Evolutionary conservation across 2,888 invertebrate species (phyloP).

Genomic region (Nasonovia ribisnigri): DNA sequence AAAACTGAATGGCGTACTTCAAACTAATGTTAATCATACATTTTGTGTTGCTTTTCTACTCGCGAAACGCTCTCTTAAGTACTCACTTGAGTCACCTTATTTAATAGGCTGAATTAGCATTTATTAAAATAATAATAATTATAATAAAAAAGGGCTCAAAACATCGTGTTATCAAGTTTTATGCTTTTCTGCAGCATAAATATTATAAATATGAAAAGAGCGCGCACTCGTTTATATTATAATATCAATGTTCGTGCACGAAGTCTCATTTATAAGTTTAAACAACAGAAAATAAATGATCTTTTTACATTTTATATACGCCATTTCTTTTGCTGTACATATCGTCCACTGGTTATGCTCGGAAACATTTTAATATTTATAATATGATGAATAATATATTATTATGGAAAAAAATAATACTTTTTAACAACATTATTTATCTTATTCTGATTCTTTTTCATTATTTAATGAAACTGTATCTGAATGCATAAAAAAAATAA

Average conservation of each 20-base stretch:
- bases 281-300: background rate
- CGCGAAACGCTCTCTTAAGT: conserved; percentile 24
- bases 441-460: background rate
- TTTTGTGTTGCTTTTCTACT: conserved; percentile 13
- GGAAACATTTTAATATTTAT: background rate
- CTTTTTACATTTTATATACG: background rate
- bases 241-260: background rate
- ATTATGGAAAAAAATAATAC: background rate
- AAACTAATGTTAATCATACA: conserved; percentile 37
- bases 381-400: background rate
- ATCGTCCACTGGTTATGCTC: background rate
- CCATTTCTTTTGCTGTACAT: background rate
- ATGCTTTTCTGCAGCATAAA: background rate
- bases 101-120: conserved; percentile 40
- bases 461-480: background rate
- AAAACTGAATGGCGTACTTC: conserved; percentile 8
- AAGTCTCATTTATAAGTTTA: background rate
- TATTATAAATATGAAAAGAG: background rate
- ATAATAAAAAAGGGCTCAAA: background rate
- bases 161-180: background rate
- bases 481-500: background rate
- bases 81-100: conserved; percentile 46
- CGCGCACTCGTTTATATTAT: background rate
- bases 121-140: background rate
- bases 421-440: background rate